These are phyloP conservation scores for Upupa epops DNA, from an alignment of 2,113 vertebrate species.

Conservation along the genomic window DNA sequence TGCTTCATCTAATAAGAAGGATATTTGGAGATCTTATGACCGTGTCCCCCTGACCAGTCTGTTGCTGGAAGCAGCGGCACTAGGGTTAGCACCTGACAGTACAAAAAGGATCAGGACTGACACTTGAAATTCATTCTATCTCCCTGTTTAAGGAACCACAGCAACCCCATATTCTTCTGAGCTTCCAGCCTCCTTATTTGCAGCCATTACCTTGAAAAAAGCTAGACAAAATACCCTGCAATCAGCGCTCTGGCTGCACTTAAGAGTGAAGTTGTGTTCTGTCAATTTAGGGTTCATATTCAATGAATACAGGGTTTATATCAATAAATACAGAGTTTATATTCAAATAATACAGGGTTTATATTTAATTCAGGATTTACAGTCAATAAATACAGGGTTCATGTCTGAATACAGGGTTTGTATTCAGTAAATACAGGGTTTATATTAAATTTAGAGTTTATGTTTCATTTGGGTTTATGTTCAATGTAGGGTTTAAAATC, in stretches of 20 bases:
- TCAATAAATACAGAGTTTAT: too few relatives aligned
- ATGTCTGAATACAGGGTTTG: too few relatives aligned
- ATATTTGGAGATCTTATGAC: neutral
- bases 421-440: too few relatives aligned
- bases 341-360: too few relatives aligned
- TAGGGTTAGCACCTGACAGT: neutral
- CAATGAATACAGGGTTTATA: too few relatives aligned
- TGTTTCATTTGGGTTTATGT: too few relatives aligned
- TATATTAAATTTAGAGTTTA: too few relatives aligned
- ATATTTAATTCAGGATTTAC: too few relatives aligned
- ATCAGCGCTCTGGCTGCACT: too few relatives aligned
- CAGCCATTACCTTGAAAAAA: neutral
- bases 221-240: too few relatives aligned
- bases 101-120: neutral
- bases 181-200: neutral
- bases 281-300: neutral
- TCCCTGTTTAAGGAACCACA: neutral
- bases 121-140: neutral
- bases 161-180: neutral
- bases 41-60: neutral
- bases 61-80: neutral
- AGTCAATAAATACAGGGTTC: too few relatives aligned
- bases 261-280: neutral
- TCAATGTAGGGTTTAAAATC: too few relatives aligned
- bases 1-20: slow-evolving; percentile 81